Evolutionary conservation across 1,140 invertebrate species (phyloP).

Genomic region (Trachelipus rathkii): DNA sequence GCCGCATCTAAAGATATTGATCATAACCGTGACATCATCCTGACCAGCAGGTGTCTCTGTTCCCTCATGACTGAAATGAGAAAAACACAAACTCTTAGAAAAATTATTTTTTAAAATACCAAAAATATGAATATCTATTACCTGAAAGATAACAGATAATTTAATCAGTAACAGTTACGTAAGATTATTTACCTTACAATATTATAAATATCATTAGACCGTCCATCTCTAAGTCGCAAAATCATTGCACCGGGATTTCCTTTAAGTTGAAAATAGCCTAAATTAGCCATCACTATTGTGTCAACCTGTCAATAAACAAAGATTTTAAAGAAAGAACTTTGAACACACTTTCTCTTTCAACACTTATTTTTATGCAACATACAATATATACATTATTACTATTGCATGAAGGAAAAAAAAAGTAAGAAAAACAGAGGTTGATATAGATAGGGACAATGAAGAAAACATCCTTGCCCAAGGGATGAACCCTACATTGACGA

Average conservation of each 20-base stretch:
- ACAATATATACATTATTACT: too few species aligned
- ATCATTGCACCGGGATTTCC: slow-evolving; percentile 95
- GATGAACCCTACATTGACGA: too few species aligned
- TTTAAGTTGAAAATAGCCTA: slow-evolving; percentile 96
- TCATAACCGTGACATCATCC: slow-evolving; percentile 69
- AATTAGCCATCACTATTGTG: slow-evolving; percentile 99
- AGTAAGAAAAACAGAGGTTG: too few species aligned
- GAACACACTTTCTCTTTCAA: too few species aligned
- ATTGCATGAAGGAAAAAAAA: too few species aligned
- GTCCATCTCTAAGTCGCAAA: slow-evolving; percentile 76
- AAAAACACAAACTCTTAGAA: slow-evolving; percentile 19
- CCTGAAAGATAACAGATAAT: too few species aligned
- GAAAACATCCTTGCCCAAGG: too few species aligned
- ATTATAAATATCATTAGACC: slow-evolving; percentile 87
- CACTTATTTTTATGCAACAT: too few species aligned
- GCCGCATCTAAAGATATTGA: slow-evolving; percentile 82
- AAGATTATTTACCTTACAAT: slow-evolving; percentile 52
- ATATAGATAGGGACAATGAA: too few species aligned
- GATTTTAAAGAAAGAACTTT: too few species aligned
- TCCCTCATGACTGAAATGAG: slow-evolving; percentile 62
- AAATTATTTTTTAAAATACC: neutral
- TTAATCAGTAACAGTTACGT: too few species aligned
- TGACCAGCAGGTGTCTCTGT: slow-evolving; percentile 65
- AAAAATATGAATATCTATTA: too few species aligned
- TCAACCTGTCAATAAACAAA: slow-evolving; percentile 61